phyloP scores from a whole-genome alignment of 2,113 vertebrate genomes.

The Pseudopodoces humilis region DNA sequence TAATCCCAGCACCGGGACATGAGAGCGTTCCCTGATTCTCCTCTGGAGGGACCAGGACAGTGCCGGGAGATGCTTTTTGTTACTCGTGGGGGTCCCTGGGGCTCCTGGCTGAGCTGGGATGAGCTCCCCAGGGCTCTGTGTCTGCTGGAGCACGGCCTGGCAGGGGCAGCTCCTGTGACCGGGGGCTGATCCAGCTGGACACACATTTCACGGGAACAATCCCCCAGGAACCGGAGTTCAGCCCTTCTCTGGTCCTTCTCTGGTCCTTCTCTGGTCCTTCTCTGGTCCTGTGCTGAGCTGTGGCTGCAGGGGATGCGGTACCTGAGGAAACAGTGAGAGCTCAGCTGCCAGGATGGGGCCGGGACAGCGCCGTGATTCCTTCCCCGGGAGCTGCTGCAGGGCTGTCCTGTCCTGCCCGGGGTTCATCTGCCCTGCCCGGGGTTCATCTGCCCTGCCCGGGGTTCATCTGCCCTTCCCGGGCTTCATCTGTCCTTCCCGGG shows the following conservation, averaged over 20 bases:
- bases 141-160: background rate
- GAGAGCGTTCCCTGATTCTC: background rate
- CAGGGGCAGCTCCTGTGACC: background rate
- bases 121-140: background rate
- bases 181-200: background rate
- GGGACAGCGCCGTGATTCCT: background rate
- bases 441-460: background rate
- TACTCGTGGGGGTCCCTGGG: accelerated
- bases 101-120: background rate
- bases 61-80: background rate
- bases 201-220: background rate
- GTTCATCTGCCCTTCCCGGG: background rate
- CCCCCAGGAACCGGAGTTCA: accelerated
- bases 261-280: too few species aligned
- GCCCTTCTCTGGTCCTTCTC: too few species aligned
- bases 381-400: background rate
- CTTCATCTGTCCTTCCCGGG: background rate
- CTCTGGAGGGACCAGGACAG: background rate
- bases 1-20: background rate
- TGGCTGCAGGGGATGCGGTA: background rate
- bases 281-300: too few species aligned
- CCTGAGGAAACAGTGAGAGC: background rate
- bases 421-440: too few species aligned
- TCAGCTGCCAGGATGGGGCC: background rate
- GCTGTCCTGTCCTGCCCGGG: background rate